Conservation (phyloP, 2,113 vertebrate genomes). For the Megalops atlanticus region DNA sequence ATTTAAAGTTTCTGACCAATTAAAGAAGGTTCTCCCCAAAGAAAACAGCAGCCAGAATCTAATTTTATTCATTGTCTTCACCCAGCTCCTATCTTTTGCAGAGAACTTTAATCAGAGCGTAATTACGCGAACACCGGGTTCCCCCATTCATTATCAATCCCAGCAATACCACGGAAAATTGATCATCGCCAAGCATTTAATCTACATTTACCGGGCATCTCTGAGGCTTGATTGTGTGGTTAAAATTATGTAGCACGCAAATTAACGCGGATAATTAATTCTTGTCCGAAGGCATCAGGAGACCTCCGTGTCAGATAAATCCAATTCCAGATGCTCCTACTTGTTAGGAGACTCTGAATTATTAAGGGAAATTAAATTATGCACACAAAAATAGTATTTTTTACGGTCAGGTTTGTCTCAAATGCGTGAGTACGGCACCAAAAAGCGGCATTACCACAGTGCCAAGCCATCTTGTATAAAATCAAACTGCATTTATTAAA, state of each 20-base stretch:
- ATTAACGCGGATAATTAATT: conserved; percentile 1
- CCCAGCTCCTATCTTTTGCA: not conserved
- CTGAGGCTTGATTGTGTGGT: not conserved
- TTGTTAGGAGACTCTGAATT: not conserved
- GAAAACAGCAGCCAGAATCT: not conserved
- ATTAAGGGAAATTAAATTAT: not conserved
- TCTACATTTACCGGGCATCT: not conserved
- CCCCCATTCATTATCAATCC: not conserved
- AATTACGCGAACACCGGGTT: not conserved
- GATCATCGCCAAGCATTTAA: not conserved
- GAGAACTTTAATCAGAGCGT: conserved; percentile 1
- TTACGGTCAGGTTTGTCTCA: not conserved
- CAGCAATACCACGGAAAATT: conserved; percentile 2
- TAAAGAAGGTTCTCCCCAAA: not conserved
- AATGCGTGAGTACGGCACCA: not conserved
- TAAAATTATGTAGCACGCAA: not conserved
- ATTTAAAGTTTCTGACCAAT: not conserved
- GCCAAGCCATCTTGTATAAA: not conserved
- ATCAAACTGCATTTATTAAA: not conserved
- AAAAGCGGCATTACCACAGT: too few relatives aligned
- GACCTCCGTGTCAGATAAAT: not conserved
- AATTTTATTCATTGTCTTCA: not conserved
- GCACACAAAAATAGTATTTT: not conserved
- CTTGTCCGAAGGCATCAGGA: not conserved
- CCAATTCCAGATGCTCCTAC: not conserved